Evolutionary conservation across 2,113 vertebrate genomes (phyloP), one percentile per base, ranked within the genome.

Genomic region (Amphiprion percula): DNA sequence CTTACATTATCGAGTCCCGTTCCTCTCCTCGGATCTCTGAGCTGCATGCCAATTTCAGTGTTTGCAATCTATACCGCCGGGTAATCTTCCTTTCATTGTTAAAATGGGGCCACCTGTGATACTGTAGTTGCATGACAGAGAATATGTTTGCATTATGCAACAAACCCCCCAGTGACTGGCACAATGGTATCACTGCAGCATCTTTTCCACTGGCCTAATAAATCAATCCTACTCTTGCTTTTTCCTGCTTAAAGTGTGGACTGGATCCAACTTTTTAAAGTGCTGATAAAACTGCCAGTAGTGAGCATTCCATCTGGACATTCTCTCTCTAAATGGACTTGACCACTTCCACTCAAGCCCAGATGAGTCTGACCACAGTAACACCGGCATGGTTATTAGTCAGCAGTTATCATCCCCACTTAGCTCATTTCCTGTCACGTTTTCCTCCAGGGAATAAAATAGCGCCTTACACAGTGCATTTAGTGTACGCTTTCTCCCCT

Each of bases 21-120:
- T 83, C 56, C 55, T 75, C 56, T 46, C 30, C 70, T 64, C 44
- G 17, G 62, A 68, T 79, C 74, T 83, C 76, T 50, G 50, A 71
- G 56, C 2, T 62, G 52, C 28, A 52, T 56, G 69, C 44, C 64
- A 71, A 2, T 83, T 64, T 66, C 46, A 46, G 21, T 78, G 75
- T 86, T 83, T 79, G 60, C 52, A 30, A 7, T 74, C 52, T 65
- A 50, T 66, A 65, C 75, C 15, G 0, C 58, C 0, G 65, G 71
- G 37, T 74, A 86, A 84, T 76, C 73, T 70, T n/a, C 14, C 26
- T 69, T 63, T 80, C 79, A 80, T 86, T 80, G 77, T 73, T 74
- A 7, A 84, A 87, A 77, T 39, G 28, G 82, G 67, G 63, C 68
- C 89, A 84, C 76, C 83, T 84, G 83, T 74, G 81, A 77, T 68